phyloP scores from a whole-genome alignment of 2,113 vertebrate genomes.

The Chaetodon auriga region DNA sequence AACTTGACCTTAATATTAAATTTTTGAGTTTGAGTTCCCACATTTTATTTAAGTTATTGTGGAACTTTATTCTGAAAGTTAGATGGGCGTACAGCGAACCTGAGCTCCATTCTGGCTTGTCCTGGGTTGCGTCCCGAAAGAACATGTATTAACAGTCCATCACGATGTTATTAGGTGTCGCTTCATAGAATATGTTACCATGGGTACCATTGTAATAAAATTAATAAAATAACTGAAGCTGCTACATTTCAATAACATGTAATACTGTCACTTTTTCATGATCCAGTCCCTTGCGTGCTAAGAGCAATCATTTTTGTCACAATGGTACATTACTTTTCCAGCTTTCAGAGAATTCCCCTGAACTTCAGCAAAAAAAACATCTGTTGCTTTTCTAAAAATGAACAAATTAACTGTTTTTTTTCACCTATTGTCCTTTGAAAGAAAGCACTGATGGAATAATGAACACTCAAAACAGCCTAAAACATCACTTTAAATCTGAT shows the following conservation, averaged over 20 bases:
- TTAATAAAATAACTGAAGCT: neutral
- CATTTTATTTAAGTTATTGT: slow-evolving; percentile 40
- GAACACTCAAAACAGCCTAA: neutral
- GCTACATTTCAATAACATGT: neutral
- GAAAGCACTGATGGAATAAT: neutral
- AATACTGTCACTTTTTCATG: neutral
- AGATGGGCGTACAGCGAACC: neutral
- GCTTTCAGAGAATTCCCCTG: neutral
- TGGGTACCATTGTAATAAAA: neutral
- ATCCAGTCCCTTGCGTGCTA: neutral
- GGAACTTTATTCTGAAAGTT: slow-evolving; percentile 47
- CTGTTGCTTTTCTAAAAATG: neutral
- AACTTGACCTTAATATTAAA: slow-evolving; percentile 44
- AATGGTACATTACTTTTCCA: neutral
- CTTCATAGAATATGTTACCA: neutral
- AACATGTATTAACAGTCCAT: neutral
- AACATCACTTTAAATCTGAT: neutral
- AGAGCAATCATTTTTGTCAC: neutral
- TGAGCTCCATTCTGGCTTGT: neutral
- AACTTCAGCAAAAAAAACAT: neutral
- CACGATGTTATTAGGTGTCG: slow-evolving; percentile 11
- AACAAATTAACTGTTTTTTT: neutral
- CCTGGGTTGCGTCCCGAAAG: neutral
- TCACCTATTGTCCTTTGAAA: neutral
- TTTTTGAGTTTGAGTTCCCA: slow-evolving; percentile 1